Evolutionary conservation across 1,140 invertebrate genomes (phyloP).

Genomic region (Maconellicoccus hirsutus): DNA sequence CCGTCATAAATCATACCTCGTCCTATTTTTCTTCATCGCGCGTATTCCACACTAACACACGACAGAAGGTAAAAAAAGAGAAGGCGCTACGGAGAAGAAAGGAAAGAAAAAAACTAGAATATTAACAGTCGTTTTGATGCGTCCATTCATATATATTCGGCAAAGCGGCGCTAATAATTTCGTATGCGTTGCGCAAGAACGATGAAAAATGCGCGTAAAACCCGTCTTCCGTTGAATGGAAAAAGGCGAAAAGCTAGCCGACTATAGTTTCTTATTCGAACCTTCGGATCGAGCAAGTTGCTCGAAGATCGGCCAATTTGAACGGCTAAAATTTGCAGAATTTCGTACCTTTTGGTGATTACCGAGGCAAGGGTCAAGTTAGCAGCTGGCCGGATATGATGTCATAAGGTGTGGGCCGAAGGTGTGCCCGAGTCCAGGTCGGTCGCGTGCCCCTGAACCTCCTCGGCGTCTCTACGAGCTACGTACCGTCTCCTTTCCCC

Average conservation of each 20-base stretch:
- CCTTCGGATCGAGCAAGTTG: background rate
- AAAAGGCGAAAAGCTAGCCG: background rate
- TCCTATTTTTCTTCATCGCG: too few species aligned
- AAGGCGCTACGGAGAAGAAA: background rate
- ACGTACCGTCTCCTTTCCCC: background rate
- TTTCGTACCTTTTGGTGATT: slow-evolving; percentile 22
- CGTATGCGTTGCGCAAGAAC: background rate
- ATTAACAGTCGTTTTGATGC: slow-evolving; percentile 17
- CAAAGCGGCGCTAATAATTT: slow-evolving; percentile 5
- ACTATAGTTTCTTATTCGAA: background rate
- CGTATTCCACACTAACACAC: too few species aligned
- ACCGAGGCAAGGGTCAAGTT: slow-evolving; percentile 10
- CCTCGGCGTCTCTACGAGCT: background rate
- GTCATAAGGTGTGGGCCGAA: slow-evolving; percentile 20
- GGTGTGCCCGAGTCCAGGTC: slow-evolving; percentile 17
- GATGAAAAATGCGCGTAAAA: background rate
- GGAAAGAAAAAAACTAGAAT: slow-evolving; percentile 1
- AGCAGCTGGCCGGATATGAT: slow-evolving; percentile 21
- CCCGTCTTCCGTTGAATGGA: background rate
- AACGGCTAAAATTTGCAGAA: slow-evolving; percentile 1
- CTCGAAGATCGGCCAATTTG: background rate
- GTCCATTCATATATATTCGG: slow-evolving; percentile 18
- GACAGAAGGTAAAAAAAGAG: too few species aligned
- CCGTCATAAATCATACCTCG: too few species aligned
- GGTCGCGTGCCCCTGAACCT: slow-evolving; percentile 21